Evolutionary conservation across 2,888 invertebrate genomes (phyloP).

Genomic region (Machimus rusticus): DNA sequence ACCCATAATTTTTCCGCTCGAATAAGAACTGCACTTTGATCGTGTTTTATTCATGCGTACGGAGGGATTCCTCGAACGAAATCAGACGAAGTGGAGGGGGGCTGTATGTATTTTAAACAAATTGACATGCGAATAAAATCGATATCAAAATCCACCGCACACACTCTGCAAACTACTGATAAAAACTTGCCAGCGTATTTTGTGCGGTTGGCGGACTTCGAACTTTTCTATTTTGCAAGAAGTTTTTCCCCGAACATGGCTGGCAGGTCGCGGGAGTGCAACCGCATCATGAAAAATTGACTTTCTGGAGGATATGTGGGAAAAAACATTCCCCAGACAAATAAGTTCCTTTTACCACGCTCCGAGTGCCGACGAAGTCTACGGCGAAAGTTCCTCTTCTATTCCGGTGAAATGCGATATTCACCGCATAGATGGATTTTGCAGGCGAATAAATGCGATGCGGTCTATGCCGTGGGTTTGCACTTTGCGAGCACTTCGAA

Average conservation of each 20-base stretch:
- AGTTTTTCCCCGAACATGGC: not conserved
- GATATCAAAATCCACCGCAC: not conserved
- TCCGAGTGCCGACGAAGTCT: not conserved
- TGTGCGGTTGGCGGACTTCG: not conserved
- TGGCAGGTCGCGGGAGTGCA: not conserved
- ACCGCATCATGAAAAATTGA: constrained; percentile 36
- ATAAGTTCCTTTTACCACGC: constrained; percentile 11
- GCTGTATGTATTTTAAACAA: not conserved
- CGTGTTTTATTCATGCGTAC: not conserved
- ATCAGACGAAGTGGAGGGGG: not conserved
- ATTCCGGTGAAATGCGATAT: not conserved
- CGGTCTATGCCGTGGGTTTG: not conserved
- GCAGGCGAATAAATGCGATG: not conserved
- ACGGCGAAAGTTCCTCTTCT: not conserved
- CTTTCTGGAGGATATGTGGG: constrained; percentile 12
- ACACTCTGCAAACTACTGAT: not conserved
- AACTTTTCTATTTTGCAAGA: not conserved
- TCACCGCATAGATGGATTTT: not conserved
- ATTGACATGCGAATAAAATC: constrained; percentile 25
- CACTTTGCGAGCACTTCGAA: not conserved
- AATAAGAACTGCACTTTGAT: not conserved
- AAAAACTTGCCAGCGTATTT: constrained; percentile 3
- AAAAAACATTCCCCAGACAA: constrained; percentile 24
- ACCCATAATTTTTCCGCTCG: not conserved
- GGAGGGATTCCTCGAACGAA: not conserved